phyloP scores from a whole-genome alignment of 2,113 vertebrate species.

The Astur gentilis region DNA sequence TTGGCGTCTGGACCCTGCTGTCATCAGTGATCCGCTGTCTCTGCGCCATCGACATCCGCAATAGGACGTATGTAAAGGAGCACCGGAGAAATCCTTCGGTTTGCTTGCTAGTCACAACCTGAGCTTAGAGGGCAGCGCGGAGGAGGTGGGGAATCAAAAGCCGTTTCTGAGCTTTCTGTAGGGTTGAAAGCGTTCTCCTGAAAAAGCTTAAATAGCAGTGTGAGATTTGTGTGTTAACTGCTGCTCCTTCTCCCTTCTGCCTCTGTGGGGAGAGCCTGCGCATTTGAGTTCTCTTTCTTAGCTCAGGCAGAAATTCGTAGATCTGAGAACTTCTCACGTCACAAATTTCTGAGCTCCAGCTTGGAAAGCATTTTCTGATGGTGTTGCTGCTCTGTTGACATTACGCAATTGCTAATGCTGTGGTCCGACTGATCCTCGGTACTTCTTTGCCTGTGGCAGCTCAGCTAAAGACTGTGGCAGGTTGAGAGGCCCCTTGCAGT shows the following conservation, averaged over 20 bases:
- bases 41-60: constrained; percentile 94
- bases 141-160: background rate
- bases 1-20: constrained; percentile 95
- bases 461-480: background rate
- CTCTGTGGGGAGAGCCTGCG: background rate
- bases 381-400: background rate
- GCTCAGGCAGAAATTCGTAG: background rate
- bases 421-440: background rate
- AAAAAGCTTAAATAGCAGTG: too few relatives aligned
- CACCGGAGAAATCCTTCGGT: background rate
- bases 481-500: background rate
- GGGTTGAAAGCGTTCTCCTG: background rate
- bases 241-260: background rate
- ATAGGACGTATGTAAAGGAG: constrained; percentile 82
- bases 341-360: background rate
- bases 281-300: background rate
- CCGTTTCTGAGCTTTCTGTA: background rate
- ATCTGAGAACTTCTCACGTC: background rate
- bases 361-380: background rate
- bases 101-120: background rate
- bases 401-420: too few relatives aligned
- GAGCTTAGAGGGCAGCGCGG: background rate
- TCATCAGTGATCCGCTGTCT: constrained; percentile 91
- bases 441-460: background rate
- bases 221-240: background rate